These are phyloP conservation scores for Craseonycteris thonglongyai DNA, from an alignment of 2,113 vertebrate genomes.

Conservation along the genomic window DNA sequence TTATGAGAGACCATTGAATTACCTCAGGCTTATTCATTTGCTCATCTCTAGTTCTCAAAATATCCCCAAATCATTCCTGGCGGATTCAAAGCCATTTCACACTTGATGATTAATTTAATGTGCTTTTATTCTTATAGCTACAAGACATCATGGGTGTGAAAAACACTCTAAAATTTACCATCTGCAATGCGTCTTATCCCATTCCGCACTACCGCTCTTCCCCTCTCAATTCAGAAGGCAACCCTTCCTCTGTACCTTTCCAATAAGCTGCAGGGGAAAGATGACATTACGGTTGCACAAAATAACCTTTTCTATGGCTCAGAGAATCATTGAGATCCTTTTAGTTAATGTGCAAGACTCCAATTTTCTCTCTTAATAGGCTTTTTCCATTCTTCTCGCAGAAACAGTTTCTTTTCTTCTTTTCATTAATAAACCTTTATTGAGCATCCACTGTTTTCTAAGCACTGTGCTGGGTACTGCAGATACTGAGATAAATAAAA, in stretches of 20 bases:
- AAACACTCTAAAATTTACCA: not conserved
- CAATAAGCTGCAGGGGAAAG: not conserved
- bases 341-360: not conserved
- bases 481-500: not conserved
- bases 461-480: not conserved
- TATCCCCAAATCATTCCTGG: not conserved
- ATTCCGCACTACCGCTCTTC: fast-evolving
- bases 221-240: not conserved
- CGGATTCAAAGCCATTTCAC: not conserved
- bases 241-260: not conserved
- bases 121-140: not conserved
- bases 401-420: not conserved
- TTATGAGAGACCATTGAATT: not conserved
- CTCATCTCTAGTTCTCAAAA: not conserved
- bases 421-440: not conserved
- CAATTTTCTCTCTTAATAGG: not conserved
- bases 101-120: not conserved
- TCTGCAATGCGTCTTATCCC: not conserved
- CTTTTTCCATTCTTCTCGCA: not conserved
- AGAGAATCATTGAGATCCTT: not conserved
- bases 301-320: not conserved
- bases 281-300: not conserved
- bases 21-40: not conserved
- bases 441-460: not conserved
- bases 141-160: not conserved